phyloP scores from a whole-genome alignment of 23 tunicate species.

The Clavelina lepadiformis region DNA sequence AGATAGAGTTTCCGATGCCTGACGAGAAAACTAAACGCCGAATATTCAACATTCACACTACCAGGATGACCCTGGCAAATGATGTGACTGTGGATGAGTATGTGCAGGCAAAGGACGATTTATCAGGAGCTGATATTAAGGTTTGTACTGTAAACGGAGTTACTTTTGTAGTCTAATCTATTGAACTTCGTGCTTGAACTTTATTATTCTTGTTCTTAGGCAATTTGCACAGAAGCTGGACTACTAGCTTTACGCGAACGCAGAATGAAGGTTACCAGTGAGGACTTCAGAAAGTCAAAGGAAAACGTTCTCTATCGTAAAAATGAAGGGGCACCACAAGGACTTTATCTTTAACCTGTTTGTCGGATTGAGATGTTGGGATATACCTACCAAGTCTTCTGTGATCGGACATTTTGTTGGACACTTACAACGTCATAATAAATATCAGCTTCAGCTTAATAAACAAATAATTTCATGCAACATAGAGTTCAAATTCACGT shows the following conservation, averaged over 20 bases:
- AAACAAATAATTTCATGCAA: too few species aligned
- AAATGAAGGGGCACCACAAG: constrained; percentile 97
- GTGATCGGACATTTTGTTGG: too few species aligned
- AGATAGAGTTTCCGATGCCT: constrained; percentile 98
- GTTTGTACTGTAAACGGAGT: constrained; percentile 8
- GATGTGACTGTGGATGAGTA: constrained; percentile 95
- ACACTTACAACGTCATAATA: too few species aligned
- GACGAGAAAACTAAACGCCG: constrained; percentile 92
- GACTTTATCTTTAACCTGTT: constrained; percentile 58
- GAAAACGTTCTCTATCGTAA: constrained; percentile 96
- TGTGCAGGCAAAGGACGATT: constrained; percentile 91
- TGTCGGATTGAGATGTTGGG: neutral
- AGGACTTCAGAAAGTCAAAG: constrained; percentile 90
- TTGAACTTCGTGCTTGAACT: neutral
- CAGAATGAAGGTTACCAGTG: constrained; percentile 91
- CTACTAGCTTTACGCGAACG: constrained; percentile 90
- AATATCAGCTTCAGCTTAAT: too few species aligned
- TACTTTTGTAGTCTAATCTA: neutral
- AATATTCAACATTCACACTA: constrained; percentile 93
- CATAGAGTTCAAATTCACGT: too few species aligned
- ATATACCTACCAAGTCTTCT: too few species aligned
- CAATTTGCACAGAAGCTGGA: constrained; percentile 98
- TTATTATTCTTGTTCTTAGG: constrained; percentile 27
- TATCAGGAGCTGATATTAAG: constrained; percentile 97
- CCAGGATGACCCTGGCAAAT: constrained; percentile 86